Evolutionary conservation across 2,888 invertebrate genomes (phyloP), one percentile per base, ranked within the genome.

Genomic region (Argyresthia albistria): DNA sequence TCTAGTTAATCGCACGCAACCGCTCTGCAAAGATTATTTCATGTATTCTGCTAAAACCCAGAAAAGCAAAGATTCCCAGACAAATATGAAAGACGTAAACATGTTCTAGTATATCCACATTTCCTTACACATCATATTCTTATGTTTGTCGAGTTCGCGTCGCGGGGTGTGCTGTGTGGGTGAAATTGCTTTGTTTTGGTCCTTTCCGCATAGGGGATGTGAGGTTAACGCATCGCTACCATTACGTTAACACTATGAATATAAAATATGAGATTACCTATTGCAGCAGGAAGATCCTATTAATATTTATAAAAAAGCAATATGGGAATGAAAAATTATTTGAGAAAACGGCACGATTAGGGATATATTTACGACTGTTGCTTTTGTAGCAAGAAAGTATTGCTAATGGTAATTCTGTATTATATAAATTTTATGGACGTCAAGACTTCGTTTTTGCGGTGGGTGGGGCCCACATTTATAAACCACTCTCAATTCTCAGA

Each of bases 131-230:
- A 69, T 77, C 75, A 75, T 81, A 56, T 59, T 59, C 55, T 54
- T 63, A 60, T 77, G 74, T 79, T 73, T 76, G 68, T 60, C 62
- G 63, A 60, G 58, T 60, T 59, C 60, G 58, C 62, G 65, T 65
- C 71, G 69, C 73, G 67, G 66, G 60, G 59, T 58, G 61, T 7
- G 36, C 9, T 58, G 61, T 7, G 36, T 15, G 14, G 43, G 60
- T 71, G 67, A 67, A 79, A 81, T 80, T 66, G 72, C 72, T 75
- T 81, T 82, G 80, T 83, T 82, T 79, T 80, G 68, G 64, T 69
- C 58, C 54, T 62, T 39, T 15, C 25, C 43, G 46, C 46, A 50
- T 45, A 58, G 58, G 55, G 61, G 59, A 57, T 56, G 57, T 54
- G 58, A 62, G 61, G 61, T 63, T 63, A 60, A 59, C 58, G 59